Conservation (phyloP, 1,140 invertebrate genomes). For the Calosoma granatense region DNA sequence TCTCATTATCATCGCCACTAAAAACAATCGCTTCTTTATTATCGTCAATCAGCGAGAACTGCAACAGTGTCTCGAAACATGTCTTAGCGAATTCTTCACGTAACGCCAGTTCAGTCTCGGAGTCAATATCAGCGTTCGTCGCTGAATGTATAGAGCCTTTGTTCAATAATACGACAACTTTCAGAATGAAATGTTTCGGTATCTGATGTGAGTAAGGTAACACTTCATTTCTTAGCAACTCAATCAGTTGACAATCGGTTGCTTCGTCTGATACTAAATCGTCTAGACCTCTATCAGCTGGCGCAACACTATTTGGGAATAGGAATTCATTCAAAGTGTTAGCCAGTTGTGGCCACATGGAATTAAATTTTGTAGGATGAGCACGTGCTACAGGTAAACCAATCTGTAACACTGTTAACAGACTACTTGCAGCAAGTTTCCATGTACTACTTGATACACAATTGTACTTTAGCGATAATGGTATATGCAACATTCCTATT, state of each 20-base stretch:
- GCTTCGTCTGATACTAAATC: slow-evolving; percentile 76
- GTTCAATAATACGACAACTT: slow-evolving; percentile 83
- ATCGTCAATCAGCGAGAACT: slow-evolving; percentile 78
- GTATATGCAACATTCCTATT: slow-evolving; percentile 61
- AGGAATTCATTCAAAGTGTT: slow-evolving; percentile 82
- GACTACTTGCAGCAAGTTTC: slow-evolving; percentile 72
- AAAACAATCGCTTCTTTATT: slow-evolving; percentile 36
- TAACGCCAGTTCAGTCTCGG: slow-evolving; percentile 71
- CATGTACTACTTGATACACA: slow-evolving; percentile 75
- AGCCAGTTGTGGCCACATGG: slow-evolving; percentile 79
- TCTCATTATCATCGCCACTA: slow-evolving; percentile 35
- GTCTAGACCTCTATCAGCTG: slow-evolving; percentile 61
- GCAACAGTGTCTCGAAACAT: slow-evolving; percentile 91
- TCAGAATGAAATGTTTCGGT: slow-evolving; percentile 77
- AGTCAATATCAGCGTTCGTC: slow-evolving; percentile 55
- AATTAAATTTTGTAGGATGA: slow-evolving; percentile 36
- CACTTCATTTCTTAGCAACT: slow-evolving; percentile 75
- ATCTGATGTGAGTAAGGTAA: slow-evolving; percentile 68
- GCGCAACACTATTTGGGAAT: slow-evolving; percentile 59
- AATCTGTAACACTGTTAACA: slow-evolving; percentile 68
- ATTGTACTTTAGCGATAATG: slow-evolving; percentile 72
- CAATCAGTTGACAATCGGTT: slow-evolving; percentile 79
- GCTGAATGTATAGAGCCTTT: slow-evolving; percentile 90
- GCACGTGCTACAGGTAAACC: slow-evolving; percentile 80
- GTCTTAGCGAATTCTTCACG: slow-evolving; percentile 92